phyloP scores from a whole-genome alignment of 23 tunicate species.

The Trididemnum miniatum region DNA sequence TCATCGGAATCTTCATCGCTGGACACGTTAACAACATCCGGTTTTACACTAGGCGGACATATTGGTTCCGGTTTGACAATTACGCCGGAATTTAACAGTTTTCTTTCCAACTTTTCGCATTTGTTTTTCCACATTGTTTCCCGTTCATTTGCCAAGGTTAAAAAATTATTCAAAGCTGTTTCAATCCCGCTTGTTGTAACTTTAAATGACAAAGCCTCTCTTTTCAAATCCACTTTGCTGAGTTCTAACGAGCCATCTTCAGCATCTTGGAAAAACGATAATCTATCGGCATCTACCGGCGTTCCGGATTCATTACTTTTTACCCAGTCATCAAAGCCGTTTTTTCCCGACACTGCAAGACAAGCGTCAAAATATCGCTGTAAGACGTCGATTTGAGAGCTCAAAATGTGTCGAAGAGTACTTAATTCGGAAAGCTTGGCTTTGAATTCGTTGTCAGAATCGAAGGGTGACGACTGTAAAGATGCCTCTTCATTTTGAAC shows the following conservation, averaged over 20 bases:
- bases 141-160: constrained; percentile 30
- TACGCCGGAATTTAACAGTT: constrained; percentile 26
- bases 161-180: constrained; percentile 39
- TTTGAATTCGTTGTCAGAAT: constrained; percentile 10
- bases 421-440: constrained; percentile 54
- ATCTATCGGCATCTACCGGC: constrained; percentile 5
- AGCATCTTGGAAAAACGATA: neutral
- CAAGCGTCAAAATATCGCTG: constrained; percentile 44
- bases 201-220: constrained; percentile 71
- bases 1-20: constrained; percentile 80
- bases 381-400: constrained; percentile 47
- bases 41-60: constrained; percentile 42
- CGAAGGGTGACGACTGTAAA: neutral
- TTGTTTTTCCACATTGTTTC: constrained; percentile 43
- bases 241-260: neutral
- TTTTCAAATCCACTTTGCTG: constrained; percentile 13
- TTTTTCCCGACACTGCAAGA: neutral
- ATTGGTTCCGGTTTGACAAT: constrained; percentile 28
- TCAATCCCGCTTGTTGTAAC: constrained; percentile 67
- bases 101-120: constrained; percentile 40
- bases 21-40: constrained; percentile 34
- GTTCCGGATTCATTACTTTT: neutral
- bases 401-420: constrained; percentile 47
- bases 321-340: neutral
- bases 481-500: constrained; percentile 64